These are phyloP conservation scores for Caenorhabditis wallacei DNA, from an alignment of 2,888 invertebrate species.

Conservation along the genomic window DNA sequence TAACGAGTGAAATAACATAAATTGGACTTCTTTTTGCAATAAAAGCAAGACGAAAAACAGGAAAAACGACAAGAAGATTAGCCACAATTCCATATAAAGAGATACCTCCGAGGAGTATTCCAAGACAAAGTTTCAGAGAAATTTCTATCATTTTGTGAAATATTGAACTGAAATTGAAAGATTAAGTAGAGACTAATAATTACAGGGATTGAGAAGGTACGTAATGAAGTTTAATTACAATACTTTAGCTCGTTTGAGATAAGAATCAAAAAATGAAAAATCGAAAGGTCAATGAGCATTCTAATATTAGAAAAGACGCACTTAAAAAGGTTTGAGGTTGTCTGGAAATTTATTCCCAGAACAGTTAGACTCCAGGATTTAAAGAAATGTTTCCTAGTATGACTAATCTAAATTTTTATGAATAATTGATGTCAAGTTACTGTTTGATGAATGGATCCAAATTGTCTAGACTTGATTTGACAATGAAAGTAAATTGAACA, in stretches of 20 bases:
- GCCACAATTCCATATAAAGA: constrained; percentile 35
- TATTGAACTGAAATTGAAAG: neutral
- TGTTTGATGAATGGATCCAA: too few species aligned
- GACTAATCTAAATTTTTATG: too few species aligned
- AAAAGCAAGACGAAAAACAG: constrained; percentile 56
- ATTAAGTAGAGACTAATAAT: constrained; percentile 1
- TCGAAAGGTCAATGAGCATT: constrained; percentile 2
- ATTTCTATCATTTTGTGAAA: too few species aligned
- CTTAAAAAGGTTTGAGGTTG: constrained; percentile 1
- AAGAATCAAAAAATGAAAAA: neutral
- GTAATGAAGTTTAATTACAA: constrained; percentile 11
- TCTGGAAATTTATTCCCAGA: neutral
- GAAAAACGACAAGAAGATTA: constrained; percentile 50
- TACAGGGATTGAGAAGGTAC: neutral
- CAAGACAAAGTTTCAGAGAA: constrained; percentile 37
- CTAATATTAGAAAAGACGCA: neutral
- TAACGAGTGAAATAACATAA: constrained; percentile 64
- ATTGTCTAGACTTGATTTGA: too few species aligned
- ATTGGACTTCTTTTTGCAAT: constrained; percentile 54
- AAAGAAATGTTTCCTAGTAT: too few species aligned
- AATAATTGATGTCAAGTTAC: too few species aligned
- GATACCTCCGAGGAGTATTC: too few species aligned
- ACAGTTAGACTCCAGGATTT: too few species aligned
- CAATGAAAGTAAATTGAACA: too few species aligned
- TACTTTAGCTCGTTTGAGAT: neutral